Conservation (phyloP, 2,113 vertebrate genomes). For the Elachura formosa region DNA sequence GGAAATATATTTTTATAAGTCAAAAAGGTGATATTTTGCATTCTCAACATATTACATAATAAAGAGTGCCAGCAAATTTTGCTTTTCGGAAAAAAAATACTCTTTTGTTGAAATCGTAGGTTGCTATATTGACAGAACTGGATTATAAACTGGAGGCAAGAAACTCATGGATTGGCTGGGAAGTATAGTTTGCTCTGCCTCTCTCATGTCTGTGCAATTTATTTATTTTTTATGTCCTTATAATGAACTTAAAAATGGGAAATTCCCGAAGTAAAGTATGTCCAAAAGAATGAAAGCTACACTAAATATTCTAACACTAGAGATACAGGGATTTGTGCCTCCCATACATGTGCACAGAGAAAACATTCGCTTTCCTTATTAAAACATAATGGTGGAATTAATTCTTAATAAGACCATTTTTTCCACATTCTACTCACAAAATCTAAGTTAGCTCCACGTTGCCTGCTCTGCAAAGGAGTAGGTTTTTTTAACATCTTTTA, state of each 20-base stretch:
- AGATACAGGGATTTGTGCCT: not conserved
- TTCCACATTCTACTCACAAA: not conserved
- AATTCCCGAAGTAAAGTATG: not conserved
- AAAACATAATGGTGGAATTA: not conserved
- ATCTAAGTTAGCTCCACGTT: not conserved
- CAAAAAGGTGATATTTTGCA: not conserved
- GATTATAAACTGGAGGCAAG: not conserved
- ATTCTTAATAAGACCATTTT: not conserved
- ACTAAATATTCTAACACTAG: not conserved
- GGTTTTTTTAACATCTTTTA: not conserved
- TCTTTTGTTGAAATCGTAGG: not conserved
- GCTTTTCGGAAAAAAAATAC: not conserved
- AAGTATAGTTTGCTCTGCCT: not conserved
- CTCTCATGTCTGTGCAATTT: not conserved
- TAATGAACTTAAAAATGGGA: not conserved
- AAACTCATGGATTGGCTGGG: not conserved
- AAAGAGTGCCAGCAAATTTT: not conserved
- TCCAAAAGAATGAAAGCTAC: not conserved
- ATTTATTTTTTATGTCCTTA: not conserved
- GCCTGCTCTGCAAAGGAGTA: not conserved
- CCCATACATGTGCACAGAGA: fast-evolving
- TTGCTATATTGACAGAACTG: not conserved
- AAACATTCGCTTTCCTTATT: not conserved
- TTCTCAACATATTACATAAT: not conserved
- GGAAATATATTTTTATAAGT: not conserved